Conservation (phyloP, 1,140 invertebrate species). For the Akabosia matsudoensis region DNA sequence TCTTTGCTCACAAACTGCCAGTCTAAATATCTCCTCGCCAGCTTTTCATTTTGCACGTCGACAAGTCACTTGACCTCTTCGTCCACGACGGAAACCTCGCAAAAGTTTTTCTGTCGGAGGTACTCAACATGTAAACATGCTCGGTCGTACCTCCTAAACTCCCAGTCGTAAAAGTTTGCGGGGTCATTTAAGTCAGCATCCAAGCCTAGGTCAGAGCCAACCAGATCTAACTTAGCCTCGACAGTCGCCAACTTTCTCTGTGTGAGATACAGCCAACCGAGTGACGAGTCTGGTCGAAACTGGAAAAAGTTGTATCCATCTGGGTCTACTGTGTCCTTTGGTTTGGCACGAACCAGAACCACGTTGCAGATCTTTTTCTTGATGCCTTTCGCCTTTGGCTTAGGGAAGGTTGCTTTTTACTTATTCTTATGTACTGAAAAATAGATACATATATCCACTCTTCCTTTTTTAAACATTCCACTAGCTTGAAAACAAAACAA, state of each 20-base stretch:
- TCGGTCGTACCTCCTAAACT: neutral
- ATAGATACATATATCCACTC: too few species aligned
- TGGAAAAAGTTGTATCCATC: neutral
- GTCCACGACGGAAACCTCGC: neutral
- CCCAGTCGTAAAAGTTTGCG: neutral
- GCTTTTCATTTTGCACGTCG: neutral
- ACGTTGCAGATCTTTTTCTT: neutral
- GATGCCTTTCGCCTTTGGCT: too few species aligned
- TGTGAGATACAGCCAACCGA: neutral
- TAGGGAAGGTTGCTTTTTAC: too few species aligned
- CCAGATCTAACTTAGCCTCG: neutral
- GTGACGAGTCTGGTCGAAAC: neutral
- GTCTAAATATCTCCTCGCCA: neutral
- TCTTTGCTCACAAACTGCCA: neutral
- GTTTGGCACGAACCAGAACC: neutral
- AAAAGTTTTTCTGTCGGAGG: neutral
- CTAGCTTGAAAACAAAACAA: too few species aligned
- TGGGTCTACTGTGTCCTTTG: neutral
- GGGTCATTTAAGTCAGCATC: neutral
- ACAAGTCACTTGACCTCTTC: neutral
- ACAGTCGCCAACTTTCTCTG: neutral
- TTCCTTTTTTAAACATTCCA: too few species aligned
- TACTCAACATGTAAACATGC: neutral
- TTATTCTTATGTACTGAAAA: too few species aligned
- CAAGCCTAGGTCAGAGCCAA: neutral